Conservation (phyloP, 2,113 vertebrate species). For the Ciconia boyciana region DNA sequence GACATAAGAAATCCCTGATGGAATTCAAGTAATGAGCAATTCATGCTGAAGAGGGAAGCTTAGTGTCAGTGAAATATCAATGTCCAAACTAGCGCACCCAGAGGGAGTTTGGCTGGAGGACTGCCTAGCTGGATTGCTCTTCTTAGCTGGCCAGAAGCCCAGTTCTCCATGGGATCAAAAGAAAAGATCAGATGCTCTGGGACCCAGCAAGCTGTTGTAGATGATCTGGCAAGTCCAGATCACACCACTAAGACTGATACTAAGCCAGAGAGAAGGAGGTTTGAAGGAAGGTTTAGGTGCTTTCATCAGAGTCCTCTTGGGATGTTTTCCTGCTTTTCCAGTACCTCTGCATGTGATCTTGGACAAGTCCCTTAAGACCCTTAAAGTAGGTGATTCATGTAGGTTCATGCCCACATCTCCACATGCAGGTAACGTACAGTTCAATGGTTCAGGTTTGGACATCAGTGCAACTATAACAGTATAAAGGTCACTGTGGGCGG, state of each 20-base stretch:
- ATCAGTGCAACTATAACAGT: background rate
- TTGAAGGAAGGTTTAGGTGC: background rate
- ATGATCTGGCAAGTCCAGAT: conserved; percentile 16
- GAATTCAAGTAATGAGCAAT: conserved; percentile 38
- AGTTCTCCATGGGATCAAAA: background rate
- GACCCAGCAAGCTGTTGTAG: background rate
- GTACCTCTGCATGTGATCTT: background rate
- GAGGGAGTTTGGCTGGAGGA: background rate
- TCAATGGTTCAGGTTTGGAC: background rate
- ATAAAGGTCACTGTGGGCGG: background rate
- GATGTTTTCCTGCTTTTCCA: background rate
- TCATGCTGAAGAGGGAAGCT: conserved; percentile 19
- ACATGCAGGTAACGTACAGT: background rate
- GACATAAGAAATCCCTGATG: conserved; percentile 28
- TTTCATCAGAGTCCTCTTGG: background rate
- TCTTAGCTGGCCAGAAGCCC: conserved; percentile 12
- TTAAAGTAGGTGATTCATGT: background rate
- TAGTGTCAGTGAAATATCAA: conserved; percentile 11
- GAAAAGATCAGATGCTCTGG: background rate
- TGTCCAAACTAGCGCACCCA: background rate
- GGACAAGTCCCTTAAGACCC: background rate
- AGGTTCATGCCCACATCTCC: background rate
- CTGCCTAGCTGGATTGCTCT: background rate
- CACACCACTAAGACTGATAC: background rate
- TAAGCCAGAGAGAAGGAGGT: background rate